These are phyloP conservation scores for Paramisgurnus dabryanus DNA, from an alignment of 2,113 vertebrate species.

Conservation along the genomic window DNA sequence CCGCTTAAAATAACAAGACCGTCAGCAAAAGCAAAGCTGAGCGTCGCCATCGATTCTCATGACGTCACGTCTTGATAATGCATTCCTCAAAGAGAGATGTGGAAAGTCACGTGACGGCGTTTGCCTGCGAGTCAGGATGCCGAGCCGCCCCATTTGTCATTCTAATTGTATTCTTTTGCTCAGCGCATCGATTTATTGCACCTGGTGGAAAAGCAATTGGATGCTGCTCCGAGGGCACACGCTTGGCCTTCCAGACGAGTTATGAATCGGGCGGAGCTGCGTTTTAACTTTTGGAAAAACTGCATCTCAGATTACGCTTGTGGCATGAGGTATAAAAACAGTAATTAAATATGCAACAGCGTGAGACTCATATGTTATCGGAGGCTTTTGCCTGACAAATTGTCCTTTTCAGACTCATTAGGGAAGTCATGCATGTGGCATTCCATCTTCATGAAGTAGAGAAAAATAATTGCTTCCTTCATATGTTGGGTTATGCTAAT, in stretches of 20 bases:
- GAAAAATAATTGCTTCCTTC: conserved; percentile 23
- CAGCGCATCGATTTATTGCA: conserved; percentile 52
- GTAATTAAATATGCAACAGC: conserved; percentile 22
- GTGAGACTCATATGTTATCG: not conserved
- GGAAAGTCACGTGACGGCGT: conserved; percentile 26
- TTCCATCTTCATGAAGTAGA: conserved; percentile 19
- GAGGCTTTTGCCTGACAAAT: conserved; percentile 13
- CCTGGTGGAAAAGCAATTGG: conserved; percentile 43
- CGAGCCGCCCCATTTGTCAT: conserved; percentile 52
- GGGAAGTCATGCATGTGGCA: conserved; percentile 12
- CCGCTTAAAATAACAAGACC: not conserved
- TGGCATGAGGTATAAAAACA: not conserved
- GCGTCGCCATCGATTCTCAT: conserved; percentile 33
- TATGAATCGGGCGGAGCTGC: not conserved
- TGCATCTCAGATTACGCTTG: not conserved
- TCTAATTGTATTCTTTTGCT: conserved; percentile 59
- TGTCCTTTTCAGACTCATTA: conserved; percentile 14
- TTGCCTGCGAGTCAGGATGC: conserved; percentile 29
- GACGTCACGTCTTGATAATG: conserved; percentile 41
- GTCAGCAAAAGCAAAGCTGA: not conserved
- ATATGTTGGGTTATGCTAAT: conserved; percentile 5
- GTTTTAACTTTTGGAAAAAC: not conserved
- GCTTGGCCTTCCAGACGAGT: conserved; percentile 1
- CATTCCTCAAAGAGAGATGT: conserved; percentile 7
- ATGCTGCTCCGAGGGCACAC: conserved; percentile 12